Evolutionary conservation across 2,797 vertebrate species (phyloP).

Genomic region (Helarctos malayanus): DNA sequence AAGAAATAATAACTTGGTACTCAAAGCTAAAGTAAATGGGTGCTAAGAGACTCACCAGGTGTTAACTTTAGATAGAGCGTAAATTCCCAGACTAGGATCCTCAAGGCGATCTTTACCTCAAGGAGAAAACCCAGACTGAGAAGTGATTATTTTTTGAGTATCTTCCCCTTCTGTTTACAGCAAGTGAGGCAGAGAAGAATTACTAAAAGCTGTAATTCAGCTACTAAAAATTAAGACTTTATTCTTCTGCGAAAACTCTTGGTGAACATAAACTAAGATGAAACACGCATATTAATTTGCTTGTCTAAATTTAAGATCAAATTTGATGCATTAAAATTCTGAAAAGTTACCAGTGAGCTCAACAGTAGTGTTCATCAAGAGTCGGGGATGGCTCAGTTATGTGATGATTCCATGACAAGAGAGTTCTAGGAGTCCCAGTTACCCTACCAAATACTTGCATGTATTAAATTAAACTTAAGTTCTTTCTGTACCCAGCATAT

Average conservation of each 20-base stretch:
- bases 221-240: neutral
- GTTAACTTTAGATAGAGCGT: neutral
- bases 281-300: neutral
- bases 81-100: neutral
- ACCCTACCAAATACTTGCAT: neutral
- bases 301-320: neutral
- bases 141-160: neutral
- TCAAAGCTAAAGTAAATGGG: constrained; percentile 1
- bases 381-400: neutral
- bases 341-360: neutral
- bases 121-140: neutral
- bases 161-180: neutral
- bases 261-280: neutral
- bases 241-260: neutral
- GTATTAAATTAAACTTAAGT: neutral
- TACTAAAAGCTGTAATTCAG: neutral
- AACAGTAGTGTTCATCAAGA: neutral
- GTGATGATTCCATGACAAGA: neutral
- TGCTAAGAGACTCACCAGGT: neutral
- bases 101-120: constrained; percentile 4
- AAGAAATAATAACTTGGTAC: neutral
- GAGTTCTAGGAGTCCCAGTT: neutral
- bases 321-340: constrained; percentile 6
- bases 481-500: neutral
- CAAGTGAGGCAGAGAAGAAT: neutral